phyloP scores from a whole-genome alignment of 2,113 vertebrate species.

The Bufo gargarizans region DNA sequence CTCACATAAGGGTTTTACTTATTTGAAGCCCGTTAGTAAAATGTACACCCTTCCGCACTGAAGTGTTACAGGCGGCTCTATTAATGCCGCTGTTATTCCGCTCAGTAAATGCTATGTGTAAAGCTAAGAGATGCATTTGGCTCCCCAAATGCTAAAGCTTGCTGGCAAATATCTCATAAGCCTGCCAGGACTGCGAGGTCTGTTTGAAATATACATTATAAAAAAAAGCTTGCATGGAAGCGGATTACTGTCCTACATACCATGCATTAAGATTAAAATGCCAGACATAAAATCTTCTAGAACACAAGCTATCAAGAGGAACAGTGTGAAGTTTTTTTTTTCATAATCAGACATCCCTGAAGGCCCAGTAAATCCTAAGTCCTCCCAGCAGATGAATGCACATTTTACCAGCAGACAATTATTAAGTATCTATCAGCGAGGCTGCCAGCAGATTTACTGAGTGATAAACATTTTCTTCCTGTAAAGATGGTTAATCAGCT shows the following conservation, averaged over 20 bases:
- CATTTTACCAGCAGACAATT: conserved; percentile 60
- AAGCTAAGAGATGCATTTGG: conserved; percentile 20
- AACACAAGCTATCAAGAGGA: conserved; percentile 44
- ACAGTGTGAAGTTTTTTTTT: conserved; percentile 28
- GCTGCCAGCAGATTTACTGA: conserved; percentile 57
- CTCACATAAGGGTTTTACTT: not conserved
- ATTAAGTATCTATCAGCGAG: conserved; percentile 58
- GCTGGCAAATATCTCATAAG: conserved; percentile 56
- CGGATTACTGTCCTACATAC: conserved; percentile 52
- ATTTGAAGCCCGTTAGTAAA: conserved; percentile 13
- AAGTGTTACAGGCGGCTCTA: conserved; percentile 47
- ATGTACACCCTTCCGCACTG: not conserved
- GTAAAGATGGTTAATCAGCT: conserved; percentile 45
- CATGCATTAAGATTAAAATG: conserved; percentile 10
- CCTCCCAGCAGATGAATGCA: conserved; percentile 56
- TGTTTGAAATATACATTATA: not conserved
- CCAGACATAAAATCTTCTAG: conserved; percentile 3
- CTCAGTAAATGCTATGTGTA: conserved; percentile 59
- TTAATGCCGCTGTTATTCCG: conserved; percentile 62
- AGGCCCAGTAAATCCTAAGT: conserved; percentile 46
- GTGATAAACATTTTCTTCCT: conserved; percentile 62
- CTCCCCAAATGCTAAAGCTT: conserved; percentile 52
- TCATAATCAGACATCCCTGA: conserved; percentile 59
- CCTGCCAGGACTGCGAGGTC: conserved; percentile 37
- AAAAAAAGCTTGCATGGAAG: not conserved